These are phyloP conservation scores for Matsumyia berberina DNA, from an alignment of 2,888 invertebrate genomes.

Conservation along the genomic window DNA sequence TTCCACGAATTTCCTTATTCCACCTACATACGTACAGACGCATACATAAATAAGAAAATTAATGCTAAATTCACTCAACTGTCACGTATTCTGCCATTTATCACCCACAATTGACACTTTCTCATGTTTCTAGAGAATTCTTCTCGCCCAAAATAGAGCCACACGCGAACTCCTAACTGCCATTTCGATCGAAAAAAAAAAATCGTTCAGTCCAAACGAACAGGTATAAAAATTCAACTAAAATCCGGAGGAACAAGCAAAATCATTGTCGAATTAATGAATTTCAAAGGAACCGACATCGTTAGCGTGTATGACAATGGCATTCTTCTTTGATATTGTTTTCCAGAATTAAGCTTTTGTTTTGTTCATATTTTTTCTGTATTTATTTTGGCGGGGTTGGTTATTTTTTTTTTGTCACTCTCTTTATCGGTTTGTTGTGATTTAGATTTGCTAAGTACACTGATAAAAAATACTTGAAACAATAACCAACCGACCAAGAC, in stretches of 20 bases:
- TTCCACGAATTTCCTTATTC: conserved; percentile 38
- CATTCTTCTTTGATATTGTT: conserved; percentile 36
- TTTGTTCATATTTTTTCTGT: conserved; percentile 10
- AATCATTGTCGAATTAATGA: conserved; percentile 63
- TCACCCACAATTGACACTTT: conserved; percentile 71
- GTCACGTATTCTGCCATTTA: conserved; percentile 50
- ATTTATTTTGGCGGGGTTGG: conserved; percentile 1
- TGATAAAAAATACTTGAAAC: conserved; percentile 5
- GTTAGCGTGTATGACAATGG: conserved; percentile 57
- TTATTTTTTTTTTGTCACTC: not conserved
- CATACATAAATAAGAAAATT: conserved; percentile 64
- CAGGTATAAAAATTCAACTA: conserved; percentile 50
- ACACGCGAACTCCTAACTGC: conserved; percentile 18
- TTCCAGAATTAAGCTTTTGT: conserved; percentile 1
- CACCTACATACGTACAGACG: not conserved
- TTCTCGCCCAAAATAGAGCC: conserved; percentile 51
- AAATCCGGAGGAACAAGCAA: conserved; percentile 18
- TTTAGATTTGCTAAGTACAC: conserved; percentile 7
- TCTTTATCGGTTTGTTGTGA: conserved; percentile 19
- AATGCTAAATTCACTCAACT: conserved; percentile 64
- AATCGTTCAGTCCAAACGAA: conserved; percentile 28
- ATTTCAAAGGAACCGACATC: conserved; percentile 71
- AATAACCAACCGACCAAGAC: no score
- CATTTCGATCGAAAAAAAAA: conserved; percentile 13
- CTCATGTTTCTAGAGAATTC: conserved; percentile 46